Base-by-base conservation (phyloP, 2,797 vertebrate genomes). In the Chanos chanos region DNA sequence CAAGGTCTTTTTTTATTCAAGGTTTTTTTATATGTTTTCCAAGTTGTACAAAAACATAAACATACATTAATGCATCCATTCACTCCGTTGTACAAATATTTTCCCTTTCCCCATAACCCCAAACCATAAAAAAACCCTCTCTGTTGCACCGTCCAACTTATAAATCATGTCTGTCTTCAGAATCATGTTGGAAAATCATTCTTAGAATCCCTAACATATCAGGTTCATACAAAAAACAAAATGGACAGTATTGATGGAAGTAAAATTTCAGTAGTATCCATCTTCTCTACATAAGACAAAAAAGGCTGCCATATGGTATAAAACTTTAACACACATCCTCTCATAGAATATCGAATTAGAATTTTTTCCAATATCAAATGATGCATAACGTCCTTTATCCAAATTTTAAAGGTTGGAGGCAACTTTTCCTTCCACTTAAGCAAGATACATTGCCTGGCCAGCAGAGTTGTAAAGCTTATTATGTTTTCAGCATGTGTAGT, bases 281-380 rank as follows among this genome's bases (percentile, higher is more conserved):
- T 25, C 39, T 55, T 53, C 40, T 40, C 34, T 9, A 58, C 40
- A 34, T 55, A 55, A 40, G 12, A 28, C 8, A 55, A 21, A 36
- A 55, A 41, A 13, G 15, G 22, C 13, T 52, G 15, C 16, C 30
- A 34, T 12, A 34, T 52, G 10, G 9, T 12, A 19, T 36, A 34
- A 10, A 52, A 52, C 52, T 16, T 52, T 16, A 21, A 18, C 16
- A 52, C 30, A 4, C 30, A 34, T 28, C 30, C 30, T 52, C 34
- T 16, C n/a, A 37, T 16, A 54, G 18, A 12, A 6, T 24, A 39
- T 15, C 34, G 24, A 15, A n/a, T n/a, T n/a, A n/a, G n/a, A n/a
- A 40, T 28, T 13, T 22, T 33, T 30, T 12, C 49, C 52, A 18
- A 13, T 18, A 6, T 8, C 6, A 27, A 12, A 13, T 5, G 39